Conservation (phyloP, 2,888 invertebrate genomes). For the Drosophila nigricruria region DNA sequence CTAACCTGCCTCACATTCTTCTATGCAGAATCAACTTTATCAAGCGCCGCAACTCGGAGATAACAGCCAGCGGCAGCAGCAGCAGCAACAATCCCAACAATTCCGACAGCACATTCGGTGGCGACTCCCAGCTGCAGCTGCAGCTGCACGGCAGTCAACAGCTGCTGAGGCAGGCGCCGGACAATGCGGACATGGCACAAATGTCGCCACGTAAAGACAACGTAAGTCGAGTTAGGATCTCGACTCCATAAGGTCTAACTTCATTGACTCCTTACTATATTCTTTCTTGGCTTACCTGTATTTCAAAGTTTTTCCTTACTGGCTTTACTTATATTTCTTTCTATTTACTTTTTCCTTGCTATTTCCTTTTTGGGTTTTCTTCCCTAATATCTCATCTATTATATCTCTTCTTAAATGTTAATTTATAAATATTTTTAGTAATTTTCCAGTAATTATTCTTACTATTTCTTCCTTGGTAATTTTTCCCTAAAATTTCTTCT, state of each 20-base stretch:
- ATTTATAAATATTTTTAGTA: neutral
- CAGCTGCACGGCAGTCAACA: slow-evolving; percentile 70
- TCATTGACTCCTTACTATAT: neutral
- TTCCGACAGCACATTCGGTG: slow-evolving; percentile 84
- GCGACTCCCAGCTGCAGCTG: slow-evolving; percentile 71
- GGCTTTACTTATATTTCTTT: neutral
- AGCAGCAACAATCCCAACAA: slow-evolving; percentile 77
- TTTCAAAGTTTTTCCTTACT: neutral
- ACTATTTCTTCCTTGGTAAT: neutral
- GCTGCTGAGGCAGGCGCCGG: slow-evolving; percentile 63
- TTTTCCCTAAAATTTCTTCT: neutral
- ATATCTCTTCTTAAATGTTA: neutral
- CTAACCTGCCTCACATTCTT: neutral
- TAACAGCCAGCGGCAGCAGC: slow-evolving; percentile 75
- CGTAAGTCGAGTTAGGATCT: slow-evolving; percentile 59
- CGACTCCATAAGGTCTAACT: neutral
- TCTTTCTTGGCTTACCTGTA: neutral
- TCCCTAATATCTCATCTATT: neutral
- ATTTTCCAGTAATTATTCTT: too few relatives aligned
- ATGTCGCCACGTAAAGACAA: slow-evolving; percentile 85
- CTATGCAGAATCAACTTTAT: slow-evolving; percentile 84
- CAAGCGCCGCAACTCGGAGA: slow-evolving; percentile 84
- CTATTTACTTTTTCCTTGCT: neutral
- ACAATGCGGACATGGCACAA: slow-evolving; percentile 66
- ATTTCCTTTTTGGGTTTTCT: neutral